Conservation (phyloP, 2,113 vertebrate species). For the Archocentrus centrarchus region DNA sequence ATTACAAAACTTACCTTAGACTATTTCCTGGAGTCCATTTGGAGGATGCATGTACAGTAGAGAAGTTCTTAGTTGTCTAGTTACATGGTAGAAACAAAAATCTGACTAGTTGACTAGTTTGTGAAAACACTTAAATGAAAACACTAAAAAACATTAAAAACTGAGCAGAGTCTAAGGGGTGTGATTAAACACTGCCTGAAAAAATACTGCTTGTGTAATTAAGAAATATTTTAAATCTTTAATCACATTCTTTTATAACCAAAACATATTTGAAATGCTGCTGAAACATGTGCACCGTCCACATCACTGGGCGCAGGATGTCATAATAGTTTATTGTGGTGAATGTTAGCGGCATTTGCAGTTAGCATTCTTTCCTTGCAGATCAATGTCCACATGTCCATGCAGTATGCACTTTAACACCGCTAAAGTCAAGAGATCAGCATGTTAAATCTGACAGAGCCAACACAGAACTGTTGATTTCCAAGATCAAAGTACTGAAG, state of each 20-base stretch:
- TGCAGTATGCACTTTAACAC: too few species aligned
- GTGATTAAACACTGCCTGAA: not conserved
- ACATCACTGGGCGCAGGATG: not conserved
- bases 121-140: not conserved
- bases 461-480: not conserved
- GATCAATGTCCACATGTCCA: too few species aligned
- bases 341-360: not conserved
- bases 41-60: not conserved
- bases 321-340: not conserved
- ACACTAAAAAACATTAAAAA: not conserved
- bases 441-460: not conserved
- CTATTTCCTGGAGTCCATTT: slow-evolving; percentile 6
- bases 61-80: not conserved
- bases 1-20: not conserved
- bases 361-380: not conserved
- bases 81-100: not conserved
- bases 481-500: not conserved
- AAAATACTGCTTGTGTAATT: not conserved
- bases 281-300: not conserved
- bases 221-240: not conserved
- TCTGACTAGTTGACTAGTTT: not conserved
- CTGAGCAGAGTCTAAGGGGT: not conserved
- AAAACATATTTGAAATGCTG: not conserved
- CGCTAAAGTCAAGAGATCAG: too few species aligned
- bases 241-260: not conserved